Percentiles rank a stretch among this genome's conserved stretches.
Conservation (phyloP, 2,888 invertebrate species). For the Pachydiplax longipennis region DNA sequence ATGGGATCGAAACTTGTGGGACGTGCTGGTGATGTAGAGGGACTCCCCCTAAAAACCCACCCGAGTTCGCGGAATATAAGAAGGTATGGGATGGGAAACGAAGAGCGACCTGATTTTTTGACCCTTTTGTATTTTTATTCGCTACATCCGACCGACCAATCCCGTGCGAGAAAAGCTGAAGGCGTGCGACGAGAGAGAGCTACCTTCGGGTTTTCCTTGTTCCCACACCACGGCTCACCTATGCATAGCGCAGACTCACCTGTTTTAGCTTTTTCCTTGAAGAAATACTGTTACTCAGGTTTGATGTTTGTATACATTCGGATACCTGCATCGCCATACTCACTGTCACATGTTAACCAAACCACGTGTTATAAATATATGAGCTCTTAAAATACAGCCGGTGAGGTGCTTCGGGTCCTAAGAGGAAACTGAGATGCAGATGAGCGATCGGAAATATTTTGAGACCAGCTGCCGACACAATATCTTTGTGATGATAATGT, state of each 20-base stretch:
- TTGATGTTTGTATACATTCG: too few species aligned
- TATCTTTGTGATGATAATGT: too few species aligned
- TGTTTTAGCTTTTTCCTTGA: too few species aligned
- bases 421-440: too few species aligned
- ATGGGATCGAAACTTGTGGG: not conserved
- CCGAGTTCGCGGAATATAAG: not conserved
- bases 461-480: too few species aligned
- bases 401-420: too few species aligned
- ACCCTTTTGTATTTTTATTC: not conserved
- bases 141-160: not conserved
- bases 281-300: too few species aligned
- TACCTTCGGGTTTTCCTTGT: not conserved
- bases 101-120: not conserved
- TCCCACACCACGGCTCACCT: not conserved
- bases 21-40: not conserved
- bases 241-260: not conserved
- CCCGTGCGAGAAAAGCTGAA: not conserved
- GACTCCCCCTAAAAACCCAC: not conserved
- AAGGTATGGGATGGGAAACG: not conserved
- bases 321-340: too few species aligned
- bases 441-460: too few species aligned
- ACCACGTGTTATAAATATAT: too few species aligned
- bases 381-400: too few species aligned
- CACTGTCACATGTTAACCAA: too few species aligned
- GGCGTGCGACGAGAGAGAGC: not conserved